phyloP scores from a whole-genome alignment of 2,888 invertebrate genomes.

The Neria commutata region DNA sequence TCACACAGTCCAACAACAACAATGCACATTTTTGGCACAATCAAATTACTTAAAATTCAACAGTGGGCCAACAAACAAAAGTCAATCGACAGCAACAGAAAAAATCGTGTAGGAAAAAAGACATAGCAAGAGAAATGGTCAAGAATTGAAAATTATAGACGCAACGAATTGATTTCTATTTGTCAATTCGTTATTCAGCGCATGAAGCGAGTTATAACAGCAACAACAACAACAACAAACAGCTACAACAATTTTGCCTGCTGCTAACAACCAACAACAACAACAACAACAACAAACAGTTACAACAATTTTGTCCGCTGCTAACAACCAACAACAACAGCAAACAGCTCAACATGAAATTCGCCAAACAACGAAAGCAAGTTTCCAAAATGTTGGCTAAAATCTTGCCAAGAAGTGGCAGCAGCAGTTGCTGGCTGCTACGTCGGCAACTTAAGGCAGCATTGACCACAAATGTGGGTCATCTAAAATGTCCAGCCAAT shows the following conservation, averaged over 20 bases:
- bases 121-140: constrained; percentile 1
- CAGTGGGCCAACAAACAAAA: background rate
- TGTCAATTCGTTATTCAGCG: constrained; percentile 18
- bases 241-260: background rate
- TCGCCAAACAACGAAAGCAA: too few relatives aligned
- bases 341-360: too few relatives aligned
- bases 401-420: too few relatives aligned
- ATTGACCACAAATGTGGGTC: constrained; percentile 22
- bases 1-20: too few relatives aligned
- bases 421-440: too few relatives aligned
- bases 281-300: too few relatives aligned
- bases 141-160: constrained; percentile 1
- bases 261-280: too few relatives aligned
- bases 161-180: constrained; percentile 12
- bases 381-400: too few relatives aligned
- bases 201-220: constrained; percentile 5
- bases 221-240: background rate
- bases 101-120: background rate
- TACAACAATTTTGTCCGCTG: too few relatives aligned
- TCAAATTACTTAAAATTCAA: background rate
- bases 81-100: background rate
- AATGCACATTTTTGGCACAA: background rate
- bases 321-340: too few relatives aligned
- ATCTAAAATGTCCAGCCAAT: constrained; percentile 11
- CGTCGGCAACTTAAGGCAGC: too few relatives aligned